Percentiles rank a stretch among this genome's conserved stretches.
phyloP scores from a whole-genome alignment of 2,797 vertebrate genomes.

The Pseudomugil gertrudae region DNA sequence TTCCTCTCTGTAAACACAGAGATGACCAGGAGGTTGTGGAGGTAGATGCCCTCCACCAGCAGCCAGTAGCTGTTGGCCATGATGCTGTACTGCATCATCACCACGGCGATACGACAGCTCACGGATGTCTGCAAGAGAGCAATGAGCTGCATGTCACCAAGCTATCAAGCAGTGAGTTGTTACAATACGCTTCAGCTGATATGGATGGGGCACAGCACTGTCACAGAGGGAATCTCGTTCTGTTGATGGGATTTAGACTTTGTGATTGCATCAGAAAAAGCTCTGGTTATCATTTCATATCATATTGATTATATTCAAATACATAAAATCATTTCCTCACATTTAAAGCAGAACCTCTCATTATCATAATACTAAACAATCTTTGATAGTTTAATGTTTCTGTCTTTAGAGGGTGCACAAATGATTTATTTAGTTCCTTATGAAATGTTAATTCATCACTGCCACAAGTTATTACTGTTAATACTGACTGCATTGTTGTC shows the following conservation, averaged over 20 bases:
- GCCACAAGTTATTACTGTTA: background rate
- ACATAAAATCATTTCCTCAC: background rate
- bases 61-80: constrained; percentile 98
- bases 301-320: background rate
- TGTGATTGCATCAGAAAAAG: background rate
- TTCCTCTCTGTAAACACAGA: constrained; percentile 88
- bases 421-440: background rate
- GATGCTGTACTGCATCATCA: constrained; percentile 95
- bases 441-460: background rate
- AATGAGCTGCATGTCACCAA: background rate
- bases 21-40: constrained; percentile 90
- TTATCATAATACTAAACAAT: background rate
- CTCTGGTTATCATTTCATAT: constrained; percentile 8
- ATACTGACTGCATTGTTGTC: constrained; percentile 78
- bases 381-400: background rate
- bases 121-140: constrained; percentile 80
- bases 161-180: background rate
- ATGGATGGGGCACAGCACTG: background rate
- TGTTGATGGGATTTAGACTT: constrained; percentile 5
- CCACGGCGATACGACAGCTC: constrained; percentile 87
- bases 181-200: background rate
- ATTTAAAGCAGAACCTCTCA: no score
- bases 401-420: background rate
- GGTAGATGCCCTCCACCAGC: constrained; percentile 94
- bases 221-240: constrained; percentile 40